phyloP scores from a whole-genome alignment of 2,113 vertebrate genomes.

The Tragelaphus imberbis region DNA sequence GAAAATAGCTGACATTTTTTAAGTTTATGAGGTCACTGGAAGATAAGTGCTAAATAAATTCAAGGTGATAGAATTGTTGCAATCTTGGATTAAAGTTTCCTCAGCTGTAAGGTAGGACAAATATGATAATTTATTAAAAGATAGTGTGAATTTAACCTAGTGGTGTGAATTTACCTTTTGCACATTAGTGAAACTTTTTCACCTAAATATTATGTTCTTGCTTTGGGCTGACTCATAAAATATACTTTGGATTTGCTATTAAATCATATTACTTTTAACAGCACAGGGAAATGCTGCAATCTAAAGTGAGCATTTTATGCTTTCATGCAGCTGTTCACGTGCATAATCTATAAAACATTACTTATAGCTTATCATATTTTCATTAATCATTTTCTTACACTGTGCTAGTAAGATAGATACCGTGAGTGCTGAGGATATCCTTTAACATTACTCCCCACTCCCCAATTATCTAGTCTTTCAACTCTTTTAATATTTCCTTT shows the following conservation, averaged over 20 bases:
- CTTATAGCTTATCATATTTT: neutral
- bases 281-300: neutral
- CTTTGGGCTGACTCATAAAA: neutral
- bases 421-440: neutral
- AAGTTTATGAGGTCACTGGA: neutral
- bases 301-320: neutral
- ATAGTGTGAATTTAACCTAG: neutral
- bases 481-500: neutral
- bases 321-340: neutral
- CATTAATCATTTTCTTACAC: neutral
- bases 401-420: neutral
- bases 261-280: neutral
- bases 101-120: neutral
- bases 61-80: constrained; percentile 28
- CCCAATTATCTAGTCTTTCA: neutral
- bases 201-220: constrained; percentile 36
- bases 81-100: neutral
- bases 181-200: constrained; percentile 41
- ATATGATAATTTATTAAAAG: neutral
- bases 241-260: constrained; percentile 2
- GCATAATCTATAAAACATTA: neutral
- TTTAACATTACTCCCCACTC: neutral
- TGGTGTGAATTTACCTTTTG: constrained; percentile 20
- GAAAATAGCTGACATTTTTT: constrained; percentile 25
- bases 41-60: constrained; percentile 45